Conservation (phyloP, 2,797 vertebrate genomes). For the Sebastes hubbsi region DNA sequence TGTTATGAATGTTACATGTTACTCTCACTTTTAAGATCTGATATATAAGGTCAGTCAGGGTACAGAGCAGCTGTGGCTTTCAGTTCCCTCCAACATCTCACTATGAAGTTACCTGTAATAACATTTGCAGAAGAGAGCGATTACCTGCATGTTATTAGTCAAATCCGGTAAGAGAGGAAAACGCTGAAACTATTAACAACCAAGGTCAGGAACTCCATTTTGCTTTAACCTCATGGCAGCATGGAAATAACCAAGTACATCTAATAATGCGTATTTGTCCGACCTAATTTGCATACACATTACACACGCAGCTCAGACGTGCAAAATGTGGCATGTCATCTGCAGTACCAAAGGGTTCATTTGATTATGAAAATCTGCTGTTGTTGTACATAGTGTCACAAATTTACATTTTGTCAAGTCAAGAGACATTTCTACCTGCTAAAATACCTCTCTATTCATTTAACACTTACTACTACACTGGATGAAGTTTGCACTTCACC, state of each 20-base stretch:
- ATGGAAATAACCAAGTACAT: neutral
- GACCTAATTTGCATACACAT: neutral
- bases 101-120: neutral
- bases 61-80: neutral
- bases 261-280: neutral
- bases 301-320: neutral
- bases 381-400: neutral
- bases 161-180: conserved; percentile 9
- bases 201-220: neutral
- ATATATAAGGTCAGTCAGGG: neutral
- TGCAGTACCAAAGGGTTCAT: neutral
- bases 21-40: neutral
- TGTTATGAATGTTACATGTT: neutral
- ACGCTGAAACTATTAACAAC: neutral
- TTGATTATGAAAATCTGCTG: conserved; percentile 9
- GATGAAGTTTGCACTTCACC: neutral
- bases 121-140: neutral
- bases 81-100: neutral
- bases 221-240: neutral
- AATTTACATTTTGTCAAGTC: neutral
- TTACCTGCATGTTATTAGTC: neutral
- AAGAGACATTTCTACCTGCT: neutral
- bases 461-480: neutral
- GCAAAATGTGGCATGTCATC: neutral
- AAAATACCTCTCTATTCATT: neutral